Base-by-base conservation (phyloP, 2,888 invertebrate genomes). In the Frankliniella intonsa region DNA sequence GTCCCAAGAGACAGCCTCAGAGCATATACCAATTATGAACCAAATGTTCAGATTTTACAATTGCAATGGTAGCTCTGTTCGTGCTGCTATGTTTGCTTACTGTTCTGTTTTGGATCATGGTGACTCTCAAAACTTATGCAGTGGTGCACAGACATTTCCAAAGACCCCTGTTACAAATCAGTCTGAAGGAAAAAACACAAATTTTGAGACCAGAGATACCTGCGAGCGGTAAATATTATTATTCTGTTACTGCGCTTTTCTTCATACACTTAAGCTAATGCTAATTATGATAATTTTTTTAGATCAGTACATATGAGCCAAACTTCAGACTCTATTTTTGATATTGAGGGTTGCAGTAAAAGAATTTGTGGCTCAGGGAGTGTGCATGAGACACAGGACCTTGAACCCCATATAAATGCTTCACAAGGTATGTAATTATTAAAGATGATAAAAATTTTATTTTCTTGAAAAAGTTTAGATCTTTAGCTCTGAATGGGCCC, bases 1-100 rank as follows among this genome's bases (percentile, higher is more conserved):
- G 7, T 93, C 92, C 83, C 84, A 86, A 84, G 95, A 95, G 87
- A 90, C 92, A 3, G 92, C 93, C 83, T 94, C 94, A 0, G 95
- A 95, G 86, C 92, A 93, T 86, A 92, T 94, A 76, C 94, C 94
- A 0, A 93, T 95, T 80, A 92, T 94, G 88, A 92, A 92, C 86
- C 92, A 92, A 86, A 87, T 94, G 84, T 93, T 87, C 84, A 90
- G 91, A 85, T 95, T 96, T 87, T 94, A 94, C 87, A 95, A 95
- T 87, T 90, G 91, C 38, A 95, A 94, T 88, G 94, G 94, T 7
- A 94, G 94, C 85, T 94, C 94, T 0, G 92, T 95, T 79, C 90
- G 95, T 81, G 92, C 93, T 10, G 91, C 95, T 65, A 92, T 94
- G 91, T 91, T 95, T 80, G 94, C 94, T 86, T 83, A 84, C 85